Base-by-base conservation (phyloP, 2,113 vertebrate genomes). In the Lamprologus tigripictilis region DNA sequence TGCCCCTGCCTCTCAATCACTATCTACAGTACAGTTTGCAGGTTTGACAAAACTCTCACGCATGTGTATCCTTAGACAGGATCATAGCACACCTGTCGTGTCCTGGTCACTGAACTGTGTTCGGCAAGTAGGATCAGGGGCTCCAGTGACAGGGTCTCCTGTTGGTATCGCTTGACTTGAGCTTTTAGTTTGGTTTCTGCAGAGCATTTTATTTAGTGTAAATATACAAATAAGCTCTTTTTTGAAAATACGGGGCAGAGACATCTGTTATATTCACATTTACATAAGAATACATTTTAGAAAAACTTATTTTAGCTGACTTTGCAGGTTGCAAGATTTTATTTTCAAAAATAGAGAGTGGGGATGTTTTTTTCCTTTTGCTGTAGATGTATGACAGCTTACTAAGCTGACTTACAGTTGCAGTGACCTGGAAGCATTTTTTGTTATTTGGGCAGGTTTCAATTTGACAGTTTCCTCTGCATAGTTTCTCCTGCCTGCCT, bases 271-370 rank as follows among this genome's bases (percentile, higher is more conserved):
- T 85, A 92, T 90, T 68, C 19, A 68, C 63, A 37, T 66, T 66
- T 66, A 37, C 61, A 87, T 94, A 73, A 85, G n/a, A 84, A 81
- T 87, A 88, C 87, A 93, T 91, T 90, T 92, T 81, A 89, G 88
- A 86, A 90, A 89, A 73, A 93, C 91, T 92, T 49, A 86, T 95
- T 95, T 96, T 97, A 96, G 96, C 95, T 97, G 95, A 96, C 93
- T 83, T 53, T 78, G 57, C 55, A 16, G 21, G 40, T 26, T 83
- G 45, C 71, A 63, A 76, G 76, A 82, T 89, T 51, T 86, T 57
- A 51, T 68, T 79, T 33, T 54, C 11, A 10, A 13, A 78, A 40
- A 57, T 3, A 5, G 19, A 80, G 33, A 35, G 14, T 76, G 26
- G 71, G 71, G 17, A 51, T 13, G 8, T 35, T 73, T 40, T 71